Percentiles rank a stretch among this genome's conserved stretches.
Conservation (phyloP, 2,888 invertebrate species). For the Nemoura dubitans region DNA sequence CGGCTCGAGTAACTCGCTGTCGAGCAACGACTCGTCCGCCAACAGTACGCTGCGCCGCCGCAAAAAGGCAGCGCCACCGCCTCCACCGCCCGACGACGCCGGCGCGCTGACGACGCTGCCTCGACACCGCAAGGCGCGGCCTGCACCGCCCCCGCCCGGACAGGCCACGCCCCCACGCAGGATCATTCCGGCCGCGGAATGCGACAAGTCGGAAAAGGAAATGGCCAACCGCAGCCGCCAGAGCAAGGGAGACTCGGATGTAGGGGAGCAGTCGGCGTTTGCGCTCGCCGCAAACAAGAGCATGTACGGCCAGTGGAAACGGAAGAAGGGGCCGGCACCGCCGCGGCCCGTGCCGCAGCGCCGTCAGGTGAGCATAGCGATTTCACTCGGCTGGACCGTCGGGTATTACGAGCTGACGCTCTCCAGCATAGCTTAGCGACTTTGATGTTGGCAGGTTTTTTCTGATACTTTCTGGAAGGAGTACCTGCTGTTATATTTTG, state of each 20-base stretch:
- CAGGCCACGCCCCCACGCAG: constrained; percentile 17
- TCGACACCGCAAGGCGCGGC: constrained; percentile 68
- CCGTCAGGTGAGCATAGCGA: constrained; percentile 63
- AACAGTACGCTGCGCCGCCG: constrained; percentile 61
- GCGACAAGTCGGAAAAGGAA: constrained; percentile 68
- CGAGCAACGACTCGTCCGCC: constrained; percentile 53
- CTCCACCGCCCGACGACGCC: constrained; percentile 51
- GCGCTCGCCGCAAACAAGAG: constrained; percentile 65
- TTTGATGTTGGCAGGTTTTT: no score
- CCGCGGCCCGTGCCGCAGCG: constrained; percentile 74
- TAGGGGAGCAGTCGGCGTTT: constrained; percentile 27
- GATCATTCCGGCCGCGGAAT: constrained; percentile 56
- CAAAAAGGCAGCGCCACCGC: constrained; percentile 76
- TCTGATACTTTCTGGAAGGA: no score
- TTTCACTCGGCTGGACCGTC: no score
- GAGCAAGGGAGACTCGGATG: constrained; percentile 54
- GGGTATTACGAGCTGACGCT: no score
- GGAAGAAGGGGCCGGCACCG: constrained; percentile 84
- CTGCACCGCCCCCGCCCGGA: constrained; percentile 72
- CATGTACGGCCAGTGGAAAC: constrained; percentile 74
- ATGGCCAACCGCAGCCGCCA: constrained; percentile 67
- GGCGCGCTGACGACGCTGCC: constrained; percentile 61
- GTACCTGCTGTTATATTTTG: no score
- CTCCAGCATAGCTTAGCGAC: no score
- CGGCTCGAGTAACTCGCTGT: constrained; percentile 50